Conservation (phyloP, 1,140 invertebrate species). For the Eciton burchellii region DNA sequence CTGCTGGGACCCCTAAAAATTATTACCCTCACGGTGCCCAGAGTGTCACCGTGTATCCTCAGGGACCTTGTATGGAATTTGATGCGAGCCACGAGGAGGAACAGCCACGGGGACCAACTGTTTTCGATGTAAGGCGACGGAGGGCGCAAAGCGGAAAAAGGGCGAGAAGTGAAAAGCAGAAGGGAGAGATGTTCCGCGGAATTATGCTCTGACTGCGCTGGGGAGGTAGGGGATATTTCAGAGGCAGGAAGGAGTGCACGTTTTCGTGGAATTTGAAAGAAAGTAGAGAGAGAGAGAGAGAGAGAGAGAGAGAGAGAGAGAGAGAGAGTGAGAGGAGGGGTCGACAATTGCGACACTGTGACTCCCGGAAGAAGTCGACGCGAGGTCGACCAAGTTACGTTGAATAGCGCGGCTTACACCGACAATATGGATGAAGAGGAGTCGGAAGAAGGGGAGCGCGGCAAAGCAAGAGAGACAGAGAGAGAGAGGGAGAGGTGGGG, state of each 20-base stretch:
- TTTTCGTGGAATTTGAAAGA: conserved; percentile 50
- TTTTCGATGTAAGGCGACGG: conserved; percentile 48
- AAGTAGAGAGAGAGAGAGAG: too few relatives aligned
- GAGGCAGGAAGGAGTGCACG: conserved; percentile 25
- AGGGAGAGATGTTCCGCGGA: conserved; percentile 20
- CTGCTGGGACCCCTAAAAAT: conserved; percentile 41
- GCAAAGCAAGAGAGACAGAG: not conserved
- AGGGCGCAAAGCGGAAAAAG: conserved; percentile 31
- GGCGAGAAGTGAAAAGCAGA: conserved; percentile 37
- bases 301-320: too few relatives aligned
- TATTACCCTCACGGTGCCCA: conserved; percentile 14
- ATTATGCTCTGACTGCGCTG: conserved; percentile 25
- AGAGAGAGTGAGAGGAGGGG: conserved; percentile 8
- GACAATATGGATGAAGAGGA: conserved; percentile 55
- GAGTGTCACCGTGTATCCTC: not conserved
- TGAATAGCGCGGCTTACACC: conserved; percentile 51
- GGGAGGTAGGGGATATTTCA: conserved; percentile 18
- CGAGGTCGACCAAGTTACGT: conserved; percentile 34
- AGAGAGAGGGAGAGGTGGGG: not conserved
- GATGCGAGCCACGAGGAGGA: conserved; percentile 17
- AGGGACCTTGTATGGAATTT: conserved; percentile 23
- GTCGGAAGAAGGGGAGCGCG: conserved; percentile 14
- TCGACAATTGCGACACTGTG: conserved; percentile 51
- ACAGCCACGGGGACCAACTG: conserved; percentile 26
- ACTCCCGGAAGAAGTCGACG: conserved; percentile 39